Evolutionary conservation across 2,888 invertebrate genomes (phyloP).

Genomic region (Druceiella hillmani): DNA sequence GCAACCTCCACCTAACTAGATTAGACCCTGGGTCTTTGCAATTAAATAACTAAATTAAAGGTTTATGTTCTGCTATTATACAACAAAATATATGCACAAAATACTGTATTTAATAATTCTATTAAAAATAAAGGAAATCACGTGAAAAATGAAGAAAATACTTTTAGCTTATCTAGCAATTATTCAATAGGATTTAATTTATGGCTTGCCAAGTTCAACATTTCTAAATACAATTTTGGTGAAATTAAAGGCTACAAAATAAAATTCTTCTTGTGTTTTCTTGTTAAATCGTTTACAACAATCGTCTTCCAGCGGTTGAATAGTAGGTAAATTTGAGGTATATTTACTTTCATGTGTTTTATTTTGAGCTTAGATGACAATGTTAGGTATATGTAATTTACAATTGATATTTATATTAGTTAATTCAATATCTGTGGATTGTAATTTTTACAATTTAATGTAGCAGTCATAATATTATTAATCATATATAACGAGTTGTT

Average conservation of each 20-base stretch:
- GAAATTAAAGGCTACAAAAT: not conserved
- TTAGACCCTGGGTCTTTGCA: too few species aligned
- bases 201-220: constrained; percentile 1
- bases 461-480: not conserved
- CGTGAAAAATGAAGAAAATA: too few species aligned
- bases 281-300: not conserved
- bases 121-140: not conserved
- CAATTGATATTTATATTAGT: not conserved
- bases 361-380: not conserved
- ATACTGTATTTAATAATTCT: not conserved
- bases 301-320: not conserved
- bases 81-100: not conserved
- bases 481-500: not conserved
- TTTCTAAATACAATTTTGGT: not conserved
- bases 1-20: too few species aligned
- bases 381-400: not conserved
- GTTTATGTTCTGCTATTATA: too few species aligned
- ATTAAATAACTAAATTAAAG: too few species aligned
- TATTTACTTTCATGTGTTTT: not conserved
- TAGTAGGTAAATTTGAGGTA: not conserved
- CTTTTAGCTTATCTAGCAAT: not conserved
- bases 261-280: not conserved
- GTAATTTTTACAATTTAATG: not conserved
- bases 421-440: not conserved
- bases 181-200: not conserved